Conservation (phyloP, 1,140 invertebrate genomes). For the Portunus trituberculatus region DNA sequence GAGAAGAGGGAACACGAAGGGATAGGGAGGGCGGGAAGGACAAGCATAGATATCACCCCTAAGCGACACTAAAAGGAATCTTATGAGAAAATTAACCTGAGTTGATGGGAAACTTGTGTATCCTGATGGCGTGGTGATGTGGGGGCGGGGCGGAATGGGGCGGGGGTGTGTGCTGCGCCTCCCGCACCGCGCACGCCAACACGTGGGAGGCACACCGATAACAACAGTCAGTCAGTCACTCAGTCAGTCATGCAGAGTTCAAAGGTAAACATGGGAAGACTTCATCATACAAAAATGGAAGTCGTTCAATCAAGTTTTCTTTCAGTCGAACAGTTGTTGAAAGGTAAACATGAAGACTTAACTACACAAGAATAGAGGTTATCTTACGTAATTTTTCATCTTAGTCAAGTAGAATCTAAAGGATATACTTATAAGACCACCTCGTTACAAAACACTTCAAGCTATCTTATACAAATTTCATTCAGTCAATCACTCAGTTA, state of each 20-base stretch:
- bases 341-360: no score
- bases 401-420: no score
- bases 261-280: no score
- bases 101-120: background rate
- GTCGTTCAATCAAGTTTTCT: no score
- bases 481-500: no score
- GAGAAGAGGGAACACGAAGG: background rate
- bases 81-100: background rate
- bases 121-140: background rate
- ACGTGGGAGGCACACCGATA: background rate
- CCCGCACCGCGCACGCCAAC: background rate
- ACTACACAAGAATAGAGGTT: no score
- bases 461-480: no score
- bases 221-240: slow-evolving; percentile 7
- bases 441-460: no score
- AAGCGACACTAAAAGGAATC: background rate
- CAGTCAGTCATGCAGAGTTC: background rate
- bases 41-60: background rate
- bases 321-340: no score
- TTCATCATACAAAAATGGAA: no score
- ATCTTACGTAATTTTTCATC: no score
- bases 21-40: background rate
- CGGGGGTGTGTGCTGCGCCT: background rate
- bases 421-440: no score
- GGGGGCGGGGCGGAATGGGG: background rate